Evolutionary conservation across 2,113 vertebrate species (phyloP), one percentile per base, ranked within the genome.

Genomic region (Clarias magur): DNA sequence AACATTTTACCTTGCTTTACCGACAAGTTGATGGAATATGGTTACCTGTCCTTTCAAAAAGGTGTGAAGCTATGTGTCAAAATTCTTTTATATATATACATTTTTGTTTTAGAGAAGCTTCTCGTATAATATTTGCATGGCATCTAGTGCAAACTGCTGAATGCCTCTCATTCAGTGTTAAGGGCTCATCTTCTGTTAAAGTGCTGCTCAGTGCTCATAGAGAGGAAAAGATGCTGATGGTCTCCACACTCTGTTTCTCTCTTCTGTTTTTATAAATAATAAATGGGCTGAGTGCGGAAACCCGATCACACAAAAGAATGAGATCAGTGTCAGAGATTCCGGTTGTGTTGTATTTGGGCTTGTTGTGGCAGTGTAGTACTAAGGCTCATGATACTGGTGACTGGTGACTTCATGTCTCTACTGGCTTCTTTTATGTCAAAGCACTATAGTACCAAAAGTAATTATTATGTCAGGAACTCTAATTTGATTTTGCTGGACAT

Each of bases 251-350:
- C 73, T 38, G 23, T 81, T 75, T 34, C 42, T 76, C 82, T 63
- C 34, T 7, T 23, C n/a, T 65, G 53, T 83, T 85, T 72, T 88
- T 84, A 80, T 89, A 48, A 88, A 88, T 90, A 90, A 91, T 90
- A 72, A 72, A 91, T 89, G 90, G 56, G n/a, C 56, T 70, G 63
- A 67, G 80, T 83, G 78, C 88, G 13, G 86, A 75, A 87, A 88
- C 63, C 67, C 65, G 86, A 81, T 84, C 56, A 78, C 81, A 78
- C 85, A 80, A 78, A 80, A 60, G 62, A 85, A 85, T 80, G 87
- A 91, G 80, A 89, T 90, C 88, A 89, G 60, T 85, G 87, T 87
- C 82, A 89, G 80, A 82, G 83, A 87, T 87, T 85, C 34, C 53
- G 60, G 53, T 82, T 12, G 25, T 67, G 34, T 11, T 82, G 68